Evolutionary conservation across 2,797 vertebrate genomes (phyloP).

Genomic region (Chelon auratus): DNA sequence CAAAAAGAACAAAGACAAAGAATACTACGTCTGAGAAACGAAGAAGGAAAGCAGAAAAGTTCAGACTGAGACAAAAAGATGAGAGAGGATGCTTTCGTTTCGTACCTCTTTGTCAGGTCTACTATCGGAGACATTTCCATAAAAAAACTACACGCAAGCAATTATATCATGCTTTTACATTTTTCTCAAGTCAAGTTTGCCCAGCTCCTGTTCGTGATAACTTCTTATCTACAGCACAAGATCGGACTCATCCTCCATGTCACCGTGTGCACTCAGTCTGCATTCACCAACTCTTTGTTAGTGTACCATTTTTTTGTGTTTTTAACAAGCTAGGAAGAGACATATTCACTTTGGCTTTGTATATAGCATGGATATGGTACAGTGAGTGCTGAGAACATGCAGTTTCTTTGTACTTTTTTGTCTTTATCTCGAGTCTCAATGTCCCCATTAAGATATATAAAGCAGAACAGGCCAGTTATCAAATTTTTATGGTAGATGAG

Average conservation of each 20-base stretch:
- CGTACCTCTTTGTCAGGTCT: conserved; percentile 52
- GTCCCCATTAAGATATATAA: conserved; percentile 69
- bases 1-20: conserved; percentile 98
- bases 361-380: conserved; percentile 79
- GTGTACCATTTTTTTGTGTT: conserved; percentile 65
- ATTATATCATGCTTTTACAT: conserved; percentile 58
- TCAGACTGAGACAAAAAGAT: conserved; percentile 62
- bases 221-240: conserved; percentile 50
- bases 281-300: conserved; percentile 64
- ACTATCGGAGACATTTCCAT: conserved; percentile 58
- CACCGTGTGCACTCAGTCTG: conserved; percentile 60
- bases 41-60: conserved; percentile 22
- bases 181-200: conserved; percentile 64
- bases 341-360: conserved; percentile 78
- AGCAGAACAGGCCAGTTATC: conserved; percentile 68
- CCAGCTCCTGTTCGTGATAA: conserved; percentile 57
- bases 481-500: conserved; percentile 65
- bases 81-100: conserved; percentile 62
- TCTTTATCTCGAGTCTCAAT: conserved; percentile 74
- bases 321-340: conserved; percentile 60
- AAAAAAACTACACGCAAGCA: conserved; percentile 54
- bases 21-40: conserved; percentile 92
- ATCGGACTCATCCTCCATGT: conserved; percentile 68
- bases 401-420: conserved; percentile 79
- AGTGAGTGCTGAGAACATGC: conserved; percentile 68